Percentiles rank a stretch among this genome's conserved stretches.
Conservation (phyloP, 2,888 invertebrate genomes). For the Drosophila niveifrons region DNA sequence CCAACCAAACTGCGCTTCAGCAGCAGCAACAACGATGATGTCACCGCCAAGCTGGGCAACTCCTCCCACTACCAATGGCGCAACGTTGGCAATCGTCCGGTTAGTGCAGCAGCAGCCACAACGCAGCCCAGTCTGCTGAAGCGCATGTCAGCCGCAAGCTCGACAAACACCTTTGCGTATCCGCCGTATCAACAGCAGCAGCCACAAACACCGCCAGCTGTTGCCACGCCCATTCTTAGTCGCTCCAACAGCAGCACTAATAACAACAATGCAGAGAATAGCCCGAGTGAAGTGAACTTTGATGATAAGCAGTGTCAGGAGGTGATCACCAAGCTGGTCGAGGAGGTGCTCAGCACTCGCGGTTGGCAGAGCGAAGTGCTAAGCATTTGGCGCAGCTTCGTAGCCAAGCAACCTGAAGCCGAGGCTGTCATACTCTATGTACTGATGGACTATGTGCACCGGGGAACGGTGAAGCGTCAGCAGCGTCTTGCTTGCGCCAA, state of each 20-base stretch:
- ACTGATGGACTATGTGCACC: slow-evolving; percentile 78
- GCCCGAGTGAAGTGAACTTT: slow-evolving; percentile 13
- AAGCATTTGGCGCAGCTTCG: slow-evolving; percentile 67
- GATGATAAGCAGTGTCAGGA: slow-evolving; percentile 67
- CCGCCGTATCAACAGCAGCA: slow-evolving; percentile 50
- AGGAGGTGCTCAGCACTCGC: slow-evolving; percentile 64
- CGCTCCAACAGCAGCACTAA: slow-evolving; percentile 10
- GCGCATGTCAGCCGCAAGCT: slow-evolving; percentile 35
- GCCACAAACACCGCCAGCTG: slow-evolving; percentile 1
- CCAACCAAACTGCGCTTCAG: slow-evolving; percentile 79
- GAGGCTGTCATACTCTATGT: slow-evolving; percentile 69
- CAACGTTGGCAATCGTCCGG: slow-evolving; percentile 57
- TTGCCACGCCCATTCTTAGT: background rate
- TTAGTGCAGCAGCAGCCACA: slow-evolving; percentile 23
- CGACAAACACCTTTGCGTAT: slow-evolving; percentile 27
- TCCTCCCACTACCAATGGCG: slow-evolving; percentile 77
- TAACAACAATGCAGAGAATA: slow-evolving; percentile 21
- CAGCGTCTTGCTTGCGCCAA: slow-evolving; percentile 77
- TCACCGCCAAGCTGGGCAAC: slow-evolving; percentile 73
- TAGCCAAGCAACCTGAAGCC: slow-evolving; percentile 59
- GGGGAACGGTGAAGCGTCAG: slow-evolving; percentile 54
- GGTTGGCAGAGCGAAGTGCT: slow-evolving; percentile 71
- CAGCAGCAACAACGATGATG: slow-evolving; percentile 62
- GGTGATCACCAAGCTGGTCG: slow-evolving; percentile 73
- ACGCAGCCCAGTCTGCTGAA: slow-evolving; percentile 51